Evolutionary conservation across 2,797 vertebrate genomes (phyloP).

Genomic region (Dromococcyx pavoninus): DNA sequence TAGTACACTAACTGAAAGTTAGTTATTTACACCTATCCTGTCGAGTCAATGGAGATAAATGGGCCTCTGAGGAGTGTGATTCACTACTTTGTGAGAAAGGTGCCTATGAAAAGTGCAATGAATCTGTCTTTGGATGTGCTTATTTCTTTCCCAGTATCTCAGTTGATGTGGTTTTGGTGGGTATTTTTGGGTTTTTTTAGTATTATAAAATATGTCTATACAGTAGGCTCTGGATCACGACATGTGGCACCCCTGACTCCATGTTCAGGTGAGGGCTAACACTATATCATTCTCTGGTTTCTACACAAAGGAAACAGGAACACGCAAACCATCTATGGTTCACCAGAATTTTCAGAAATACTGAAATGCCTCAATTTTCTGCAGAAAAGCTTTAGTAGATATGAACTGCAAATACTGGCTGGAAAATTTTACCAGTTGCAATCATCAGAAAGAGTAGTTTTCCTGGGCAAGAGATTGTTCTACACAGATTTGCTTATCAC

Average conservation of each 20-base stretch:
- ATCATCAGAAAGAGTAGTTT: not conserved
- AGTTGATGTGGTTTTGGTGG: not conserved
- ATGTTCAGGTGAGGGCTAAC: not conserved
- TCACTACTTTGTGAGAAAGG: not conserved
- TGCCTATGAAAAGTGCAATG: not conserved
- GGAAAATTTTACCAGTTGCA: not conserved
- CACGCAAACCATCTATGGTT: fast-evolving
- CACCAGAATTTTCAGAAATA: not conserved
- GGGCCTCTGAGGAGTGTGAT: not conserved
- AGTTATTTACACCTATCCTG: not conserved
- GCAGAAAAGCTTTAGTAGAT: not conserved
- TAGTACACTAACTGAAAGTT: not conserved
- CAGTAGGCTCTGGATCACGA: not conserved
- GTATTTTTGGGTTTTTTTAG: no score
- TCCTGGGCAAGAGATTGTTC: not conserved
- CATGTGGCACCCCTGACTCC: not conserved
- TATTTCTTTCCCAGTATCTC: not conserved
- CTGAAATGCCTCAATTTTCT: not conserved
- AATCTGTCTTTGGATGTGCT: not conserved
- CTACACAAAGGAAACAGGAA: not conserved
- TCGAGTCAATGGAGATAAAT: not conserved
- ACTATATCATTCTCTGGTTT: not conserved
- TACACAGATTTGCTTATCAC: not conserved
- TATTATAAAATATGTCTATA: not conserved
- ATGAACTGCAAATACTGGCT: not conserved